Evolutionary conservation across 2,797 vertebrate genomes (phyloP).

Genomic region (Tapirus indicus): DNA sequence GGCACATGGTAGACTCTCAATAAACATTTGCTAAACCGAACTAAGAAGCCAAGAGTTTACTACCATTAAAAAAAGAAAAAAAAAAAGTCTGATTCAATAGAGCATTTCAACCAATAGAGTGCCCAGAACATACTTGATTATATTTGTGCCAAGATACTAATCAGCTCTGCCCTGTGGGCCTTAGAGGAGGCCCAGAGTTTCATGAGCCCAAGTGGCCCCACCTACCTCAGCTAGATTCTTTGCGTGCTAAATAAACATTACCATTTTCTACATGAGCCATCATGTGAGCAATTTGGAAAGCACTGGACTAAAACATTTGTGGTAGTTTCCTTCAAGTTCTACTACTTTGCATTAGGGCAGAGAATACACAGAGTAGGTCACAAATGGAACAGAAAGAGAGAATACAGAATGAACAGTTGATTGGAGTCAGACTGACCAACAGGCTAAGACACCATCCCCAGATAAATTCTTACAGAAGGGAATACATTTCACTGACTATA

Average conservation of each 20-base stretch:
- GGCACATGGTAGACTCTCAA: background rate
- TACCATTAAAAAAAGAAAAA: background rate
- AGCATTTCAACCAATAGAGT: background rate
- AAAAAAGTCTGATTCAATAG: background rate
- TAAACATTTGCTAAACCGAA: constrained; percentile 1
- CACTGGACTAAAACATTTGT: background rate
- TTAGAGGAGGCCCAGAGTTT: background rate
- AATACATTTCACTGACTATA: background rate
- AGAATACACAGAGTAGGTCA: background rate
- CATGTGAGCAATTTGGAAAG: constrained; percentile 3
- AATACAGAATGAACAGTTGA: background rate
- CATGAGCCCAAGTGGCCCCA: background rate
- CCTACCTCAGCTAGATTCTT: background rate
- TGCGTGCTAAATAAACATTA: background rate
- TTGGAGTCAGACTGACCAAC: constrained; percentile 5
- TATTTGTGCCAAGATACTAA: background rate
- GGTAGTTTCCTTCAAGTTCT: background rate
- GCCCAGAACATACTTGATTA: background rate
- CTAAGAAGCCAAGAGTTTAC: background rate
- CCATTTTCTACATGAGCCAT: background rate
- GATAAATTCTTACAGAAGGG: background rate
- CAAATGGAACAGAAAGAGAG: background rate
- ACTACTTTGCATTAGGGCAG: background rate
- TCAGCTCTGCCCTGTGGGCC: background rate
- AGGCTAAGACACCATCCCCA: background rate